Base-by-base conservation (phyloP, 2,888 invertebrate genomes). In the Caenorhabditis plicata region DNA sequence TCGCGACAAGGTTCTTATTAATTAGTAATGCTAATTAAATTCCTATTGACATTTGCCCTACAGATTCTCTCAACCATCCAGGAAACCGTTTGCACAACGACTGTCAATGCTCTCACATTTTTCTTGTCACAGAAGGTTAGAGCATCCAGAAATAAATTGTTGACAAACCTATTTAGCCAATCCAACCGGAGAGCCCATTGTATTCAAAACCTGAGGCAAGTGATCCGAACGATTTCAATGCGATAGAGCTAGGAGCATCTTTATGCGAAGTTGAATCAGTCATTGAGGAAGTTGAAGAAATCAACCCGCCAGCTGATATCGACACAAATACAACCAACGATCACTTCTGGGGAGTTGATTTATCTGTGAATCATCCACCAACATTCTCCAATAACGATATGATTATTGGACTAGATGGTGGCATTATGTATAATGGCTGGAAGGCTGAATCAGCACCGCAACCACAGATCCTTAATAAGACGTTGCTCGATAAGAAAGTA, bases 401-500 rank as follows among this genome's bases (percentile, higher is more conserved):
- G 36, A 71, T 79, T 9, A 68, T 79, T 50, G 78, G 79, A 22
- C 52, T 79, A 15, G 73, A 79, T 43, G 79, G 78, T 7, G 79
- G 79, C 15, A 56, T 76, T 25, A 52, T 75, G 31, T 53, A 67
- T 39, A 71, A 75, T 48, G 77, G 75, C 25, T 39, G 66, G 51
- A 50, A 63, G n/a, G 66, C 77, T 3, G 46, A 62, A 22, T 54
- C 48, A 0, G 63, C 52, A 11, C 51, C 32, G 1, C 42, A 25
- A 25, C 55, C 52, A n/a, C 52, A 55, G 5, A 44, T 62, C 7
- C 35, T 68, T 29, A 56, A 71, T 31, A 57, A 63, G n/a, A 61
- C 51, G 7, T 35, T 55, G 1, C 33, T 68, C 11, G 66, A 68
- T 32, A 58, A 58, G 33, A 68, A 62, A 39, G n/a, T n/a, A n/a